Conservation (phyloP, 2,113 vertebrate genomes). For the Artemisiospiza belli region DNA sequence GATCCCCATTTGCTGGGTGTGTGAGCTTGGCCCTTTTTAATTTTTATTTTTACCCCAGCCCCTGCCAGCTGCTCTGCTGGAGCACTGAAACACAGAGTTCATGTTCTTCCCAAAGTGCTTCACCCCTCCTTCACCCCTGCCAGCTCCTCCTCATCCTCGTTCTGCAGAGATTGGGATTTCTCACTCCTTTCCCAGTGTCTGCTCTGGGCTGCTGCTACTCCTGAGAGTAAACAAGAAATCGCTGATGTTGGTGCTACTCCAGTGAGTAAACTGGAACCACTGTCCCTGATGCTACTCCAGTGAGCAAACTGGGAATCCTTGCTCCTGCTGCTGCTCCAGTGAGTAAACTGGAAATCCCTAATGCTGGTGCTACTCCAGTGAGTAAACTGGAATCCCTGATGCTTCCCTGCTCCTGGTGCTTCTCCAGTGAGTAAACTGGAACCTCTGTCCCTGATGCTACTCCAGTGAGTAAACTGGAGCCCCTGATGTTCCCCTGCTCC, state of each 20-base stretch:
- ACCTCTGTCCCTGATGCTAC: too few relatives aligned
- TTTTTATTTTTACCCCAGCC: neutral
- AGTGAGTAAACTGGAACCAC: too few relatives aligned
- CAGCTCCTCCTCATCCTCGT: neutral
- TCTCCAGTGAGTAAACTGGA: too few relatives aligned
- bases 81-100: neutral
- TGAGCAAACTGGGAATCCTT: too few relatives aligned
- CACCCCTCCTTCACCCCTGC: neutral
- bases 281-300: too few relatives aligned
- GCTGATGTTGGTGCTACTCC: too few relatives aligned
- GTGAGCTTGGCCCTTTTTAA: neutral
- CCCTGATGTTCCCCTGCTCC: neutral
- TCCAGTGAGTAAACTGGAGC: too few relatives aligned
- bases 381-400: too few relatives aligned
- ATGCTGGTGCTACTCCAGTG: too few relatives aligned
- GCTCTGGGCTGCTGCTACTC: neutral
- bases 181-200: neutral
- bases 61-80: neutral
- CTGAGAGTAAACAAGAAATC: neutral
- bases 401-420: too few relatives aligned
- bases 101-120: neutral
- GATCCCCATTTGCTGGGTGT: neutral
- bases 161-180: neutral
- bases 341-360: neutral
- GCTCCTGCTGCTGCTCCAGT: too few relatives aligned